phyloP scores from a whole-genome alignment of 1,140 invertebrate genomes.

The Delia radicum region DNA sequence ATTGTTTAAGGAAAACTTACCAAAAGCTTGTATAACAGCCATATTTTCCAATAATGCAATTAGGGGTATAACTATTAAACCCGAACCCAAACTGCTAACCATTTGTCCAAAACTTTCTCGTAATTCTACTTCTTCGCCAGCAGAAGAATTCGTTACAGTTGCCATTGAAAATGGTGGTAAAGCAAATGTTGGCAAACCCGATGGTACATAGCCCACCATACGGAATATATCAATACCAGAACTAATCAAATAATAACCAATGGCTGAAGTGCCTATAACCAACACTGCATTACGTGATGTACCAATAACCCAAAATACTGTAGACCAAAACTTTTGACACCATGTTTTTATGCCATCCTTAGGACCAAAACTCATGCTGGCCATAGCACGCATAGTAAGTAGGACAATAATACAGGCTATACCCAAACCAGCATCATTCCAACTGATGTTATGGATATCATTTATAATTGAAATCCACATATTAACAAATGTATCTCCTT shows the following conservation, averaged over 20 bases:
- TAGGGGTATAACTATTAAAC: constrained; percentile 77
- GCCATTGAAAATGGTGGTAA: constrained; percentile 67
- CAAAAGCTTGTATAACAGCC: constrained; percentile 78
- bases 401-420: constrained; percentile 69
- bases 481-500: constrained; percentile 71
- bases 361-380: constrained; percentile 62
- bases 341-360: constrained; percentile 58
- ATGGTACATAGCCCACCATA: constrained; percentile 64
- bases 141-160: constrained; percentile 55
- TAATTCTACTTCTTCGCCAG: constrained; percentile 47
- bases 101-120: constrained; percentile 65
- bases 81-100: constrained; percentile 71
- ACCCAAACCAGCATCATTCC: constrained; percentile 73
- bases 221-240: constrained; percentile 39
- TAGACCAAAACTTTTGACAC: constrained; percentile 61
- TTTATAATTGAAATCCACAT: constrained; percentile 70
- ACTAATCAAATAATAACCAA: constrained; percentile 61
- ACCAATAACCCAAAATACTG: constrained; percentile 66
- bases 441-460: constrained; percentile 64
- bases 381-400: constrained; percentile 68
- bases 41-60: constrained; percentile 81
- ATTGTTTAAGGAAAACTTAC: constrained; percentile 36
- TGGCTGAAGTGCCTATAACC: constrained; percentile 65
- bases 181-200: constrained; percentile 67
- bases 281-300: constrained; percentile 77